Base-by-base conservation (phyloP, 2,113 vertebrate genomes). In the Mus spicilegus region DNA sequence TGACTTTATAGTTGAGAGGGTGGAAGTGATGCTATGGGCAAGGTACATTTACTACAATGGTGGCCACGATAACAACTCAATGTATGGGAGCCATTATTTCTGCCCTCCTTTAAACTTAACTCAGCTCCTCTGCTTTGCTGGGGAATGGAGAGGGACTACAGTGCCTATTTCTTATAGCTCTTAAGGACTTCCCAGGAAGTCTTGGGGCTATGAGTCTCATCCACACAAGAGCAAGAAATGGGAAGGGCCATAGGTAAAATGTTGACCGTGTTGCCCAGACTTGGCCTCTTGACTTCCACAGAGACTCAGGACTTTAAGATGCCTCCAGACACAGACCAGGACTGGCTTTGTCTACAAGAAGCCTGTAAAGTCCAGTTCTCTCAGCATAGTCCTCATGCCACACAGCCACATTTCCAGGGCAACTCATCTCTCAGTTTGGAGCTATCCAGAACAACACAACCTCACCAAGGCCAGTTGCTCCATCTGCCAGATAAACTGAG, bases 401-500 rank as follows among this genome's bases (percentile, higher is more conserved):
- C 54, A 30, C 46, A 67, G 67, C 61, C 63, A n/a, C 69, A 2
- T n/a, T 84, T 90, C 78, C 87, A 39, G 88, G 75, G 76, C 93
- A 39, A 30, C 58, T 93, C 67, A 17, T 72, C 49, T 95, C 39
- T 24, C 86, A 28, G 33, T 39, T 76, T 76, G 77, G 80, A 89
- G 67, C 91, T 24, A 16, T 86, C 86, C 77, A 33, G 85, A 87
- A 77, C 77, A 10, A 20, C 5, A 5, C 58, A 28, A 7, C 87
- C 80, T 82, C 63, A 63, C 61, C 70, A 36, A 63, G 90, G 36
- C 95, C 58, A 5, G 77, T 30, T 33, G 92, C 51, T 94, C 91
- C n/a, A 12, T 39, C 89, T 80, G 91, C 91, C 73, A 30, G 69
- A 91, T 63, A 78, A 89, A 91, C 94, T 95, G 76, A 82, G 82